Base-by-base conservation (phyloP, 2,888 invertebrate genomes). In the Odontomyia ornata region DNA sequence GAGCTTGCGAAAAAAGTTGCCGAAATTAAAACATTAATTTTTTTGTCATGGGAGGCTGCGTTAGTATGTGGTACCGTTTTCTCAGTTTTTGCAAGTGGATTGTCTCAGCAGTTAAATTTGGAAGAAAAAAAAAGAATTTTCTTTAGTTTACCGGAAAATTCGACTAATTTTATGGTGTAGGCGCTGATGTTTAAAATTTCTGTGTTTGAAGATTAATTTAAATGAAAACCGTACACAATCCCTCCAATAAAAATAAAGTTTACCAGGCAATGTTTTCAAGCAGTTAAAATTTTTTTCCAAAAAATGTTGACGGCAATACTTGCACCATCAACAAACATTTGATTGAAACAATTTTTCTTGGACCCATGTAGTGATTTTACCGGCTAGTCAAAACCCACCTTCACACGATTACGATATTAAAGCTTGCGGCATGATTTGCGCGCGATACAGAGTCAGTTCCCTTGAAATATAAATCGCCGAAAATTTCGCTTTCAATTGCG, bases 401-500 rank as follows among this genome's bases (percentile, higher is more conserved):
- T 47, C 69, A 69, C 46, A 47, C 69, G 69, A 69, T 69, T 69
- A 43, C 69, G 69, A 69, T 69, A 69, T 25, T 25, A 47, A 47
- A 7, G 69, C 69, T 69, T 25, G 69, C 69, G 69, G 69, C 69
- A 46, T 47, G 69, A 69, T 69, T 46, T 30, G 30, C 25, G 43
- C 69, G 25, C 46, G 69, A 69, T 47, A 69, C 47, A 21, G 47
- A 67, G 25, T 43, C 65, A 28, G 18, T 46, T 23, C 47, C 47
- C 69, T 47, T 47, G 46, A 47, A 25, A 27, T 9, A 15, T 25
- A 30, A 28, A n/a, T 23, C 30, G 73, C 60, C 73, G 43, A 73
- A 72, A 73, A 73, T 60, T 73, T 73, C 73, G 73, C 73, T 73
- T 73, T 73, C 73, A 73, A 73, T 73, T 73, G 73, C 73, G 73